A percentile compares a stretch with the other conserved stretches of the same genome.
phyloP scores from a whole-genome alignment of 1,140 invertebrate genomes.

The Elymnias hypermnestra region DNA sequence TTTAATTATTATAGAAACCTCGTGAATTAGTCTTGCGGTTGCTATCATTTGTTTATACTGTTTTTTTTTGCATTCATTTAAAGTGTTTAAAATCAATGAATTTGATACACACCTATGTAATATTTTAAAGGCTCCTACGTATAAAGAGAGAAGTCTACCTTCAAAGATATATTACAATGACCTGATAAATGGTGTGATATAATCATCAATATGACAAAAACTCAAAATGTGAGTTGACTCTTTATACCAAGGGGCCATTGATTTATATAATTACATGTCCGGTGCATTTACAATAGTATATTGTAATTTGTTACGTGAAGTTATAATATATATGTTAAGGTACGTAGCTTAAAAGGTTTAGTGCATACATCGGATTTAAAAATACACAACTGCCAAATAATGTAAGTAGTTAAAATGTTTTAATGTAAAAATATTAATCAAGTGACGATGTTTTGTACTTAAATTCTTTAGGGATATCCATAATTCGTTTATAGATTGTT shows the following conservation, averaged over 20 bases:
- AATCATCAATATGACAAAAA: too few relatives aligned
- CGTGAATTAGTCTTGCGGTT: slow-evolving; percentile 29
- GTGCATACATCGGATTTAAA: slow-evolving; percentile 38
- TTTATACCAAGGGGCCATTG: too few relatives aligned
- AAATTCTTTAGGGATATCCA: slow-evolving; percentile 37
- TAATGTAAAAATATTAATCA: slow-evolving; percentile 59
- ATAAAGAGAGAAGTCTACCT: too few relatives aligned
- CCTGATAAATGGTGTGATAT: too few relatives aligned
- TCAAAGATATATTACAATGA: too few relatives aligned
- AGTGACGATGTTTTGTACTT: slow-evolving; percentile 56
- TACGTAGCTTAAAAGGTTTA: slow-evolving; percentile 39
- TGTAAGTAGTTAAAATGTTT: slow-evolving; percentile 67
- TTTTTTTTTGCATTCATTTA: slow-evolving; percentile 31
- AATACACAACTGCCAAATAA: slow-evolving; percentile 65
- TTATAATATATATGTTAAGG: slow-evolving; percentile 52
- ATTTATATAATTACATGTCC: slow-evolving; percentile 42
- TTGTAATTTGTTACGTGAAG: slow-evolving; percentile 63
- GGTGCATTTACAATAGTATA: slow-evolving; percentile 48
- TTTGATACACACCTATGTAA: too few relatives aligned
- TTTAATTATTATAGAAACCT: slow-evolving; percentile 68
- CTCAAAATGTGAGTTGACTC: too few relatives aligned
- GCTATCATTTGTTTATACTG: slow-evolving; percentile 20
- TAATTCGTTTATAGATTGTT: slow-evolving; percentile 14
- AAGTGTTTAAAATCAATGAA: slow-evolving; percentile 38
- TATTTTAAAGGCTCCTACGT: too few relatives aligned